Evolutionary conservation across 2,113 vertebrate species (phyloP).

Genomic region (Neomonachus schauinslandi): DNA sequence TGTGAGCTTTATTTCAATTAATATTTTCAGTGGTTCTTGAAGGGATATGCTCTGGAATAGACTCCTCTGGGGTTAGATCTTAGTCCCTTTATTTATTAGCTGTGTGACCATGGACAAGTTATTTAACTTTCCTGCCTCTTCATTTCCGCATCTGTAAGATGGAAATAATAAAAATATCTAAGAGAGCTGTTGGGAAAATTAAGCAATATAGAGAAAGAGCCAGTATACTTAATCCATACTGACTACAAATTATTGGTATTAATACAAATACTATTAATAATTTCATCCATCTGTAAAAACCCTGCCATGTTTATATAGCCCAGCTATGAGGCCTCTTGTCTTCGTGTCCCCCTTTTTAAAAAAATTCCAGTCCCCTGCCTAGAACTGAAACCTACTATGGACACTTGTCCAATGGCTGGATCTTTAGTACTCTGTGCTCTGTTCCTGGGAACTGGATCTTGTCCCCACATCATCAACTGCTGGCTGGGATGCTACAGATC

Average conservation of each 20-base stretch:
- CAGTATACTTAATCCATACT: neutral
- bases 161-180: neutral
- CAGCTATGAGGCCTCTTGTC: neutral
- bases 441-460: neutral
- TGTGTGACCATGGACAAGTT: neutral
- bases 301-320: neutral
- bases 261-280: neutral
- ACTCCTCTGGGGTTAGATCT: neutral
- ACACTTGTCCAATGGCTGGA: neutral
- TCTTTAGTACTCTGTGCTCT: neutral
- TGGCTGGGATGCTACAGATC: too few relatives aligned
- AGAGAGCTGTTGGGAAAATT: neutral
- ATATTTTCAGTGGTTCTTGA: neutral
- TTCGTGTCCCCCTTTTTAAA: neutral
- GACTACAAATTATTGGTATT: neutral
- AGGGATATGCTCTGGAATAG: neutral
- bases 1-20: neutral
- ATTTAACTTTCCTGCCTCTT: neutral
- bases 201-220: neutral
- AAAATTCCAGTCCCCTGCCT: neutral
- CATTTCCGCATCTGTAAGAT: neutral
- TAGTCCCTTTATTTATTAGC: neutral
- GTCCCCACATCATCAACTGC: neutral
- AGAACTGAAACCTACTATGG: neutral
- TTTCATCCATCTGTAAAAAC: neutral